Evolutionary conservation across 2,888 invertebrate genomes (phyloP), one percentile per base, ranked within the genome.

Genomic region (Chrysopilus asiliformis): DNA sequence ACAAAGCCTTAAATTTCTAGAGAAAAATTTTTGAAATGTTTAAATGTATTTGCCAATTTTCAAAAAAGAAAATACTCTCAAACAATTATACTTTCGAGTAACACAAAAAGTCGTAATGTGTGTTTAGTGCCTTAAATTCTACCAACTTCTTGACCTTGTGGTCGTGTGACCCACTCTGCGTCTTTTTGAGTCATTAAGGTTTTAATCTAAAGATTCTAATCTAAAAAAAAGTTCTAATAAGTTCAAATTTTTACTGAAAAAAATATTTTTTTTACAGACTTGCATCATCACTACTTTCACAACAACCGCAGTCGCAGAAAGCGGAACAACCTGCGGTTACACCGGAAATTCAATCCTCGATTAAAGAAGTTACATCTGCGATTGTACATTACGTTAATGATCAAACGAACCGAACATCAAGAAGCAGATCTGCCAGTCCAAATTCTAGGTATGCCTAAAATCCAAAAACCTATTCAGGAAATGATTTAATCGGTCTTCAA

Each of bases 351-450:
- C 82, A 82, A 57, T 76, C 83, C 44, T 86, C 85, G 39, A 89
- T 89, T 58, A 87, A 87, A 63, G 87, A 87, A 65, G 89, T 89
- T 47, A 89, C 89, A 45, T 87, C 87, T 49, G 89, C 89, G 32
- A 89, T 90, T 51, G 89, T 87, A 37, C 87, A 89, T 61, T 89
- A 87, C 70, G 87, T 89, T 43, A 78, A 78, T 44, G 78, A 77
- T 75, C 50, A 75, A 71, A 56, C 76, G 72, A 40, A 69, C 66
- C 36, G 75, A 70, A 47, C 51, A 34, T 44, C 54, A 62, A 57
- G 60, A 60, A 53, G 59, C 43, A 51, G 60, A 46, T 63, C 61
- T 41, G 47, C 59, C 47, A 64, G 63, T 49, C 62, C 62, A 33
- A 62, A 58, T 50, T 58, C 61, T 48, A 60, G 62, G 62, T 63